A percentile compares a stretch with the other conserved stretches of the same genome.
phyloP scores from a whole-genome alignment of 2,113 vertebrate species.

The Dermatemys mawii region DNA sequence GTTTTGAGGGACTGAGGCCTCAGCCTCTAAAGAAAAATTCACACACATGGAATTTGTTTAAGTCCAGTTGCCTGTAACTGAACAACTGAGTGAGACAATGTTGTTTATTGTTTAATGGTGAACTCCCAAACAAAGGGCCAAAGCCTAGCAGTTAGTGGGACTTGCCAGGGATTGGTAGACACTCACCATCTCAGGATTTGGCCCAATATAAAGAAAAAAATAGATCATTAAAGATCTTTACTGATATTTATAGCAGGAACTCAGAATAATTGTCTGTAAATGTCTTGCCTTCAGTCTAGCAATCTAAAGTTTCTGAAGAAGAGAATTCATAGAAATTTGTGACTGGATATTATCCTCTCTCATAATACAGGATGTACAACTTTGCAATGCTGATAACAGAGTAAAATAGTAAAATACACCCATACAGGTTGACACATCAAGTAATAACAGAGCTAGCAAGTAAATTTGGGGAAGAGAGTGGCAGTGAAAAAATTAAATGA shows the following conservation, averaged over 20 bases:
- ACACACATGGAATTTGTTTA: not conserved
- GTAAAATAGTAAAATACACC: not conserved
- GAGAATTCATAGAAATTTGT: rapidly evolving
- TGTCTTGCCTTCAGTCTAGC: not conserved
- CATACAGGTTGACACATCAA: not conserved
- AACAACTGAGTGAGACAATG: not conserved
- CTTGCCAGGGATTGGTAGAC: not conserved
- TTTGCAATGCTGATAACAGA: not conserved
- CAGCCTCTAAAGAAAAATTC: not conserved
- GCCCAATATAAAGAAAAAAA: not conserved
- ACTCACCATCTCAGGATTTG: not conserved
- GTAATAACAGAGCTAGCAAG: not conserved
- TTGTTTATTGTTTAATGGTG: not conserved
- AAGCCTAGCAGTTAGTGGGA: not conserved
- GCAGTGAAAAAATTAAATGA: not conserved
- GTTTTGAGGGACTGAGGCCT: not conserved
- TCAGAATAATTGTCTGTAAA: not conserved
- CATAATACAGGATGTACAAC: not conserved
- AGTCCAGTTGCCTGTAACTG: not conserved
- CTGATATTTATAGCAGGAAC: not conserved
- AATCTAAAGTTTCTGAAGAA: not conserved
- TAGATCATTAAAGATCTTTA: not conserved
- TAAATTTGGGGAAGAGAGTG: not conserved
- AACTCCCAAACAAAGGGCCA: not conserved
- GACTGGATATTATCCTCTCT: not conserved